These are phyloP conservation scores for Oscheius sp. DNA, from an alignment of 2,888 invertebrate species.

Conservation along the genomic window DNA sequence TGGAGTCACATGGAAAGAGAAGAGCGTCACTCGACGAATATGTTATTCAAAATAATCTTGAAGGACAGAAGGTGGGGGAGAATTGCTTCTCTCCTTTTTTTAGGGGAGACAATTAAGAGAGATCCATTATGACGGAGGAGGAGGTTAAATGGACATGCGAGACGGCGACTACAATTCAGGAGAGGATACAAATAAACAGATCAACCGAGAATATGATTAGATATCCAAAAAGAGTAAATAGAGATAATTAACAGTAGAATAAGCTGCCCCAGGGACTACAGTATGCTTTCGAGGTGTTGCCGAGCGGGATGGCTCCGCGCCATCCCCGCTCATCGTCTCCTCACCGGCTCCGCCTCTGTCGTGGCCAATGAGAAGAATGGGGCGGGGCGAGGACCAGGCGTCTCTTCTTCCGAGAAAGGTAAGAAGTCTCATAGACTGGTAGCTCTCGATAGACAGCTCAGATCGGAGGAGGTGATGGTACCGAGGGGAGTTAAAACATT, in stretches of 20 bases:
- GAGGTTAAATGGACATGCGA: conserved; percentile 2
- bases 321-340: conserved; percentile 30
- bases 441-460: too few relatives aligned
- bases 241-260: too few relatives aligned
- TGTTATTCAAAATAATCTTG: not conserved
- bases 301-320: conserved; percentile 28
- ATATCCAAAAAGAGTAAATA: too few relatives aligned
- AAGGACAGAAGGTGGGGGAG: not conserved
- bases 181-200: not conserved
- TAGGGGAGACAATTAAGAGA: conserved; percentile 7
- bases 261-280: conserved; percentile 10
- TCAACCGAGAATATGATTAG: too few relatives aligned
- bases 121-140: too few relatives aligned
- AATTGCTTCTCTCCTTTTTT: not conserved
- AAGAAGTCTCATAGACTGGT: too few relatives aligned
- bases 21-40: not conserved
- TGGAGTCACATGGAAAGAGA: too few relatives aligned
- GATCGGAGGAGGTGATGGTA: too few relatives aligned
- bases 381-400: conserved; percentile 26
- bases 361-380: conserved; percentile 24
- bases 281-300: conserved; percentile 27
- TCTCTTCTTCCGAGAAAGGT: conserved; percentile 18
- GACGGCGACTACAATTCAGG: not conserved
- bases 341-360: conserved; percentile 20
- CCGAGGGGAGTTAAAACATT: not conserved